Evolutionary conservation across 2,113 vertebrate species (phyloP).

Genomic region (Uria aalge): DNA sequence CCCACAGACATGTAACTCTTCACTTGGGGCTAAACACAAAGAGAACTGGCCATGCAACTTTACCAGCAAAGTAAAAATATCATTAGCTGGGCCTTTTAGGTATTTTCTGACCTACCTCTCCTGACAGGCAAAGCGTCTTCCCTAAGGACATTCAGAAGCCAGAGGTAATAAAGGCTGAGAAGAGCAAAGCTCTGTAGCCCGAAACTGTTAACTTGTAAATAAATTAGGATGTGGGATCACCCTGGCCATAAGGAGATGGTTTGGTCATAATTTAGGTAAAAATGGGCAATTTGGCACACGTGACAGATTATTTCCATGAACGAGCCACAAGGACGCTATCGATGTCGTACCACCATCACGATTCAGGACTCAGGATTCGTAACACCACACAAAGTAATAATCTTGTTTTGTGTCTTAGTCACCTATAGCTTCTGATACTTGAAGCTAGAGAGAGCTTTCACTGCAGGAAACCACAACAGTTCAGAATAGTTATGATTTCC

Average conservation of each 20-base stretch:
- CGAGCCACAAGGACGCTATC: background rate
- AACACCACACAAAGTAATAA: background rate
- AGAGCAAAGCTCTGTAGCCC: background rate
- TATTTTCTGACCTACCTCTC: background rate
- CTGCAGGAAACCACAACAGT: background rate
- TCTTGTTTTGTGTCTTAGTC: background rate
- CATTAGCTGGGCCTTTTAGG: background rate
- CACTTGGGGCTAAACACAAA: background rate
- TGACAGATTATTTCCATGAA: background rate
- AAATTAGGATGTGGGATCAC: background rate
- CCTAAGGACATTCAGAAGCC: background rate
- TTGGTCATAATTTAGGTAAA: background rate
- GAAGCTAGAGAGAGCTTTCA: background rate
- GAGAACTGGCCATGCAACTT: background rate
- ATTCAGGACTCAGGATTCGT: background rate
- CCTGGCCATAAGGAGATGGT: background rate
- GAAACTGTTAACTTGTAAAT: background rate
- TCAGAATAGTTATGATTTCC: rapidly evolving
- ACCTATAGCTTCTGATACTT: background rate
- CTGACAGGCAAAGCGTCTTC: background rate
- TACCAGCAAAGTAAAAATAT: background rate
- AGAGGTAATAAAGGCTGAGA: background rate
- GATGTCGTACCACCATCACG: background rate
- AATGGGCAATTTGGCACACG: background rate
- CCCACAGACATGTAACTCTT: background rate